Conservation (phyloP, 2,113 vertebrate genomes). For the Tyto alba region DNA sequence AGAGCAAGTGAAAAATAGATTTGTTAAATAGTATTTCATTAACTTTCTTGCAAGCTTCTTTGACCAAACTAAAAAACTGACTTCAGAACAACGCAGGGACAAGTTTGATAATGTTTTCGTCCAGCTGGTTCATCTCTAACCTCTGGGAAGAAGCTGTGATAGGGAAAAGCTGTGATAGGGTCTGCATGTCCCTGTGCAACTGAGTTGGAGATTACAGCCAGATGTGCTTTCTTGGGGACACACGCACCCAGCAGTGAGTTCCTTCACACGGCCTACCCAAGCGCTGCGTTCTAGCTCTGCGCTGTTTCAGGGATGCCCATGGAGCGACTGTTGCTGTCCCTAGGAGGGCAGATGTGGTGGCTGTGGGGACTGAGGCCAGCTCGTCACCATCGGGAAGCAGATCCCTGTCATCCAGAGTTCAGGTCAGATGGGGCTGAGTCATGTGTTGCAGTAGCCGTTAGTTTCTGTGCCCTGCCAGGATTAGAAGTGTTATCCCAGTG, state of each 20-base stretch:
- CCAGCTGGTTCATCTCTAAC: not conserved
- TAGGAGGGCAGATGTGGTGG: not conserved
- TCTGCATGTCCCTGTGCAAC: not conserved
- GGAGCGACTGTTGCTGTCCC: not conserved
- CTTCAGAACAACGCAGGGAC: not conserved
- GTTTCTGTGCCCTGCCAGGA: not conserved
- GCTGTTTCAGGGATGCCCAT: not conserved
- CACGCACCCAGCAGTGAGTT: not conserved
- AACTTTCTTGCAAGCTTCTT: conserved; percentile 59
- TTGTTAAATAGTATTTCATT: conserved; percentile 57
- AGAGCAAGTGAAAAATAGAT: not conserved
- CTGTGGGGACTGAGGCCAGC: not conserved
- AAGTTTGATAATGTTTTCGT: not conserved
- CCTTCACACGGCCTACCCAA: rapidly evolving
- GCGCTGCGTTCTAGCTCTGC: rapidly evolving
- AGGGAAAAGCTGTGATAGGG: not conserved
- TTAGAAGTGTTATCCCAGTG: not conserved
- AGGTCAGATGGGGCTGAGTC: not conserved
- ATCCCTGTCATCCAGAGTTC: not conserved
- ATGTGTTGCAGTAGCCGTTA: not conserved
- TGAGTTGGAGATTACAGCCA: not conserved
- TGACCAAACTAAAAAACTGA: conserved; percentile 49
- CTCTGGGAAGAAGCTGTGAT: not conserved
- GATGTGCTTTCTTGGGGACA: not conserved
- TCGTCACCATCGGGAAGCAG: not conserved